Evolutionary conservation across 2,888 invertebrate genomes (phyloP), one percentile per base, ranked within the genome.

Genomic region (Hemicrepidius hirtus): DNA sequence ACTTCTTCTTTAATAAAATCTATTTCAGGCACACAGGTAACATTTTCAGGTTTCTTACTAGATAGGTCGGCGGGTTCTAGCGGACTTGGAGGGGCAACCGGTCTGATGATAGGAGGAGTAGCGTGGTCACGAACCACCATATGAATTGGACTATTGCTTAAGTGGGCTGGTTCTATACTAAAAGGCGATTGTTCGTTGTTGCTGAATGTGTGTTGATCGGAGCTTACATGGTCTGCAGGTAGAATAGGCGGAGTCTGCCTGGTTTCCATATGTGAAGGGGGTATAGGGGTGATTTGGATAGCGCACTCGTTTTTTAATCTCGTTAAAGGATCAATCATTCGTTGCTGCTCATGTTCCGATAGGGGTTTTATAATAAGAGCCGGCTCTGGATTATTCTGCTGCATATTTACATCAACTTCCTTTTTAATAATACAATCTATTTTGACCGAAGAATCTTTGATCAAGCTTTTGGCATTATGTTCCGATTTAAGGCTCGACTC

Each of bases 11-110:
- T 85, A 64, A 86, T 85, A 73, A 82, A 83, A 50, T 85, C 87
- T 71, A 84, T 82, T 78, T 86, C 86, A 16, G 86, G 85, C 71
- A 86, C 82, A 77, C 86, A 85, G 12, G 85, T 86, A 32, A 86
- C 77, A 64, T 82, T 85, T 78, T 86, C 87, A 37, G 85, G 82
- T 77, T 82, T 83, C 67, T 82, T 84, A 75, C 83, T 85, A 13
- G 86, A 86, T 66, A 87, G 74, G 76, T 87, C 87, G 9, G 86
- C 86, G 2, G 87, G 87, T 79, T 86, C 82, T 21, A 63, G 55
- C 9, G 78, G 76, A 13, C 66, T 69, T 13, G 71, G 66, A 10
- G 76, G 77, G 4, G 67, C 40, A 44, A 67, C 10, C 13, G 70
- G 70, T 44, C 70, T 16, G 4, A 59, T 20, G 6, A 70, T 40